phyloP scores from a whole-genome alignment of 2,113 vertebrate genomes.

The Limanda limanda region DNA sequence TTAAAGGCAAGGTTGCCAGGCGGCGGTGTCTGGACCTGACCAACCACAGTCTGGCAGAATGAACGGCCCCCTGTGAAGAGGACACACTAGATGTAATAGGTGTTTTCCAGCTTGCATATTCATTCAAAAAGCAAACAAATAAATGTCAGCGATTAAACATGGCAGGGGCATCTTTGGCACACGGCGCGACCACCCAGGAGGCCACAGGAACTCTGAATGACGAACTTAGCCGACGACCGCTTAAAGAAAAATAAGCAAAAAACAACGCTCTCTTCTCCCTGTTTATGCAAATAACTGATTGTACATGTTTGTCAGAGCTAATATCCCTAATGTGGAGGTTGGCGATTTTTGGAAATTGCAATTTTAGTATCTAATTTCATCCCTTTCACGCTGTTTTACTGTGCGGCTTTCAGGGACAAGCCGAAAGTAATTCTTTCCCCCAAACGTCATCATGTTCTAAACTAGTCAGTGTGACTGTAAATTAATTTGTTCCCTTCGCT shows the following conservation, averaged over 20 bases:
- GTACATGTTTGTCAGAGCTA: constrained; percentile 19
- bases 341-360: constrained; percentile 40
- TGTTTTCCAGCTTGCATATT: constrained; percentile 80
- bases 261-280: constrained; percentile 43
- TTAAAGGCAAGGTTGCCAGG: constrained; percentile 34
- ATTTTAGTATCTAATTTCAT: constrained; percentile 67
- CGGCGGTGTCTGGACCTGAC: constrained; percentile 58
- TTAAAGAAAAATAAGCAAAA: constrained; percentile 68
- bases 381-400: constrained; percentile 67
- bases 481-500: constrained; percentile 74
- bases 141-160: constrained; percentile 79
- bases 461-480: constrained; percentile 67
- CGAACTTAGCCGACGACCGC: constrained; percentile 55
- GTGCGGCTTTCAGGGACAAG: constrained; percentile 51
- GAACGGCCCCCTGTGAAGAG: constrained; percentile 79
- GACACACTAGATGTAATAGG: constrained; percentile 70
- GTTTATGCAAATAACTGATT: constrained; percentile 58
- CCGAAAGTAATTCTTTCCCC: constrained; percentile 72
- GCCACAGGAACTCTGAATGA: constrained; percentile 55
- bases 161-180: constrained; percentile 74
- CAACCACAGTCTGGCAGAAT: constrained; percentile 80
- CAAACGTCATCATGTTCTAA: constrained; percentile 69
- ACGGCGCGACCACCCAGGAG: constrained; percentile 73
- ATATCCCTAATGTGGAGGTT: constrained; percentile 30
- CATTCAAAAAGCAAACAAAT: constrained; percentile 81